Evolutionary conservation across 2,113 vertebrate genomes (phyloP).

Genomic region (Manacus vitellinus): DNA sequence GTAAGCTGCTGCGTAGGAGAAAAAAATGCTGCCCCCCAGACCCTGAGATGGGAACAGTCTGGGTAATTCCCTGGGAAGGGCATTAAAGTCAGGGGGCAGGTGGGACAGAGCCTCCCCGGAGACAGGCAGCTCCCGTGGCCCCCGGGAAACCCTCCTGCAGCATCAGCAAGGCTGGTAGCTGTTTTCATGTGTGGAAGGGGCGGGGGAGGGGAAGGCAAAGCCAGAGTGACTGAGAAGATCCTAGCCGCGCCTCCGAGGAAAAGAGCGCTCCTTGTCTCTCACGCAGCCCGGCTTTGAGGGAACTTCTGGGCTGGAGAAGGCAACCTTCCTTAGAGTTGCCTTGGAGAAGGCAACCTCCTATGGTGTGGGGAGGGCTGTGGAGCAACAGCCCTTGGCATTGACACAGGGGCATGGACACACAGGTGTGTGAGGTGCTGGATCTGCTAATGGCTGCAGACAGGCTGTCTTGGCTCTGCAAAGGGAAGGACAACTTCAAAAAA

Average conservation of each 20-base stretch:
- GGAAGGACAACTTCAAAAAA: not conserved
- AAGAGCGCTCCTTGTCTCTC: accelerated
- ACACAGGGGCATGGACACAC: not conserved
- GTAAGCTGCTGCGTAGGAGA: not conserved
- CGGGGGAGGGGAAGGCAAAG: not conserved
- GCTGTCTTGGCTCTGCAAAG: not conserved
- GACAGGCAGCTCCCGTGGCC: not conserved
- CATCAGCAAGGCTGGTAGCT: not conserved
- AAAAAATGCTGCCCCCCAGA: not conserved
- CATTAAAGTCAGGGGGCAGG: not conserved
- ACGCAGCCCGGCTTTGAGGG: not conserved
- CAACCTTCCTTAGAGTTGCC: accelerated
- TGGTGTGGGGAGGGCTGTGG: too few species aligned
- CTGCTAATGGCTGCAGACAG: not conserved
- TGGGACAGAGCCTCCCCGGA: not conserved
- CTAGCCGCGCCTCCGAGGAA: accelerated
- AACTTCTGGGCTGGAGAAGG: not conserved
- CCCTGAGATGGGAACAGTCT: not conserved
- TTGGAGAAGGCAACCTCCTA: accelerated
- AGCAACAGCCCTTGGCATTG: accelerated
- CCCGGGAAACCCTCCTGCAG: not conserved
- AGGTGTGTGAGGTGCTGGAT: not conserved
- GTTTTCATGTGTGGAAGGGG: not conserved
- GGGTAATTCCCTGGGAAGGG: not conserved
- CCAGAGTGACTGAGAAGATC: not conserved